A percentile compares a stretch with the other conserved stretches of the same genome.
Evolutionary conservation across 2,888 invertebrate species (phyloP).

Genomic region (Clostera curtula): DNA sequence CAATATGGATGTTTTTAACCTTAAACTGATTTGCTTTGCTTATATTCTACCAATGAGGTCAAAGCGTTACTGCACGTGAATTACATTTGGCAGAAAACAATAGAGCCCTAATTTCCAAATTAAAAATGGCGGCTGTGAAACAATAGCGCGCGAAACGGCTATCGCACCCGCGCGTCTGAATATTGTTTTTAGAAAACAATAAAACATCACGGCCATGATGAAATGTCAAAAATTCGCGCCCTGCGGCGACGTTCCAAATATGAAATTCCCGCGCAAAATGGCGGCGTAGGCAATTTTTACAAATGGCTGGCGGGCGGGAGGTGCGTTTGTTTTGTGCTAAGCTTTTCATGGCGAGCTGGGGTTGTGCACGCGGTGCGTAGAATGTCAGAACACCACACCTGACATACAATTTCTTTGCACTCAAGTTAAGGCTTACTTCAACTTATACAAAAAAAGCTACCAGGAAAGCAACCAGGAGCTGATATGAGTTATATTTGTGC

Average conservation of each 20-base stretch:
- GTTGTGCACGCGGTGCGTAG: conserved; percentile 14
- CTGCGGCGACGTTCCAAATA: conserved; percentile 66
- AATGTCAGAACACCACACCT: too few relatives aligned
- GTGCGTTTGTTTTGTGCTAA: conserved; percentile 44
- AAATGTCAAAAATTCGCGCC: conserved; percentile 55
- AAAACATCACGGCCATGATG: conserved; percentile 54
- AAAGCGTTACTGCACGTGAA: conserved; percentile 20
- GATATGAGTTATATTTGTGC: too few relatives aligned
- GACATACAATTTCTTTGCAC: too few relatives aligned
- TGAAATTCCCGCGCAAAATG: conserved; percentile 71
- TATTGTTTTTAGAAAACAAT: conserved; percentile 70
- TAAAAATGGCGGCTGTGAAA: conserved; percentile 59
- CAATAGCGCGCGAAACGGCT: conserved; percentile 53
- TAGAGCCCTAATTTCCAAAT: conserved; percentile 59
- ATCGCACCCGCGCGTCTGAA: conserved; percentile 32
- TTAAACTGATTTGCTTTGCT: too few relatives aligned
- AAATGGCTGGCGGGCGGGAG: conserved; percentile 67
- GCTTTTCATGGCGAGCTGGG: conserved; percentile 24
- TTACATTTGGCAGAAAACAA: conserved; percentile 26
- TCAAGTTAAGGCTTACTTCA: too few relatives aligned
- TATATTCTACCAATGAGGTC: conserved; percentile 25
- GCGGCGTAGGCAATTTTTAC: conserved; percentile 71
- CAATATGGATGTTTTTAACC: too few relatives aligned
- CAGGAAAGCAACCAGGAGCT: too few relatives aligned
- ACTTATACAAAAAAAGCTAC: too few relatives aligned